A percentile compares a stretch with the other conserved stretches of the same genome.
phyloP scores from a whole-genome alignment of 2,113 vertebrate genomes.

The Pseudopipra pipra region DNA sequence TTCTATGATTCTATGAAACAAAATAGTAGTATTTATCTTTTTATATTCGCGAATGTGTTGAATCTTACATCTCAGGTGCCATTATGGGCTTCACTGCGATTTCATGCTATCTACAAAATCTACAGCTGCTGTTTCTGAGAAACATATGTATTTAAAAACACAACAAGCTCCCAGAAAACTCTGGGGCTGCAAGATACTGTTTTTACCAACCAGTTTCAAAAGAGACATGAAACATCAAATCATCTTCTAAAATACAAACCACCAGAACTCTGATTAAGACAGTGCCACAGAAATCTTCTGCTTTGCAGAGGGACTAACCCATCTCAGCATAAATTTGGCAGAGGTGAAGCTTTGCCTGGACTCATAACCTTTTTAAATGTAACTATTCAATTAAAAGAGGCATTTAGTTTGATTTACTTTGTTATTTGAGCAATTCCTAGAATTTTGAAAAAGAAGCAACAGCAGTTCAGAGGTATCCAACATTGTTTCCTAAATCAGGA shows the following conservation, averaged over 20 bases:
- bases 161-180: not conserved
- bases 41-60: not conserved
- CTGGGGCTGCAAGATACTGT: not conserved
- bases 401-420: not conserved
- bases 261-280: not conserved
- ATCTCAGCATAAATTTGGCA: not conserved
- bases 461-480: not conserved
- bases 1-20: not conserved
- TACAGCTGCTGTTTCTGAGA: not conserved
- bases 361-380: not conserved
- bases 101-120: not conserved
- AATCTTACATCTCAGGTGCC: not conserved
- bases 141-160: not conserved
- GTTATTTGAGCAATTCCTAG: not conserved
- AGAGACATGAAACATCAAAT: not conserved
- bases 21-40: not conserved
- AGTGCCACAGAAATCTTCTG: not conserved
- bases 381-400: not conserved
- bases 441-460: not conserved
- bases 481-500: not conserved
- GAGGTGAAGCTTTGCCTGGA: not conserved
- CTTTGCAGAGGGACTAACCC: not conserved
- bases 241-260: not conserved
- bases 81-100: not conserved
- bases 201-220: not conserved